Percentiles rank a stretch among this genome's conserved stretches.
phyloP scores from a whole-genome alignment of 1,140 invertebrate genomes.

The Habropoda laboriosa region DNA sequence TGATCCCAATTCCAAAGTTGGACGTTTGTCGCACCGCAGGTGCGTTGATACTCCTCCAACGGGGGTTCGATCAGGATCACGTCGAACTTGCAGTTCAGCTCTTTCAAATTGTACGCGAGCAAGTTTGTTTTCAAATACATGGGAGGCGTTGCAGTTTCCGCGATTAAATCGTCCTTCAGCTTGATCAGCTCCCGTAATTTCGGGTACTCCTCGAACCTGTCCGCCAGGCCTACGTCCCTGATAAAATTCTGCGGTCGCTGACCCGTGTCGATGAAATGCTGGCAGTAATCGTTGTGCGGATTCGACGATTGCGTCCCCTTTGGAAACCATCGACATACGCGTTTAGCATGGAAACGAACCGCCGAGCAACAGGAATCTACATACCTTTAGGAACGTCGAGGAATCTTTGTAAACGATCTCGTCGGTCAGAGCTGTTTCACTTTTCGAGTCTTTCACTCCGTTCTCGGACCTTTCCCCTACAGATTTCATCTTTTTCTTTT shows the following conservation, averaged over 20 bases:
- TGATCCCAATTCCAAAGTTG: constrained; percentile 98
- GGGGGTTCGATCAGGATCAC: constrained; percentile 98
- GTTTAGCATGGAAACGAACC: neutral
- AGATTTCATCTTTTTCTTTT: constrained; percentile 82
- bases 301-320: constrained; percentile 99
- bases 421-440: constrained; percentile 84
- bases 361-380: no score
- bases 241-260: constrained; percentile 99
- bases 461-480: constrained; percentile 70
- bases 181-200: constrained; percentile 97
- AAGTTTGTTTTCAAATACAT: constrained; percentile 98
- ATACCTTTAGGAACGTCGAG: constrained; percentile 96
- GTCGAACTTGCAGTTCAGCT: constrained; percentile 96
- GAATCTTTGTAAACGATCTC: constrained; percentile 97
- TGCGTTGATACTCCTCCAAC: constrained; percentile 95
- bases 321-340: constrained; percentile 62
- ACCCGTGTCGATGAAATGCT: constrained; percentile 99
- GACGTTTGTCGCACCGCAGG: constrained; percentile 91
- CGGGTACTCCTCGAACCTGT: constrained; percentile 99
- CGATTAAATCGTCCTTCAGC: constrained; percentile 97
- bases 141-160: constrained; percentile 95
- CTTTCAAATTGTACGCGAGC: constrained; percentile 91
- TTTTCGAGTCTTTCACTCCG: constrained; percentile 80
- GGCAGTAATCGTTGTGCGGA: constrained; percentile 99
- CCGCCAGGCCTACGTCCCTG: constrained; percentile 96